These are phyloP conservation scores for Tetramorium simillimum DNA, from an alignment of 1,140 invertebrate species.

Conservation along the genomic window DNA sequence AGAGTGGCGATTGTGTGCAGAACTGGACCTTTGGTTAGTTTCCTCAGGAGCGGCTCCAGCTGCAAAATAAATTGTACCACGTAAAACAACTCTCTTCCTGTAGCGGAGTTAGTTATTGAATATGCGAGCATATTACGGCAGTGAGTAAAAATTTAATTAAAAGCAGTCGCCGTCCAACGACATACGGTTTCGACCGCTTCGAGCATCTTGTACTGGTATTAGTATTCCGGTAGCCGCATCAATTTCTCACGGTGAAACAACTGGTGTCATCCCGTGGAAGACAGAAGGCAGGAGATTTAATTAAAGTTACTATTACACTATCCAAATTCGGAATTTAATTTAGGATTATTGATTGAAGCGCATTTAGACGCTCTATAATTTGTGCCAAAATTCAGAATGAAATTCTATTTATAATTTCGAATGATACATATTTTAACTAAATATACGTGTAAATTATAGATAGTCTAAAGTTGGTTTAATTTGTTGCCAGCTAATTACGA, in stretches of 20 bases:
- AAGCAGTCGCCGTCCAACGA: neutral
- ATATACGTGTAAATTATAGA: neutral
- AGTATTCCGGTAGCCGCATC: conserved; percentile 12
- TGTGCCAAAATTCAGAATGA: neutral
- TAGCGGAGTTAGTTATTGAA: neutral
- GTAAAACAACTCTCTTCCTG: neutral
- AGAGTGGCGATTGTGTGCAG: conserved; percentile 85
- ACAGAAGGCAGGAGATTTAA: conserved; percentile 5
- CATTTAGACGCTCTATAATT: neutral
- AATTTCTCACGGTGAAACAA: conserved; percentile 17
- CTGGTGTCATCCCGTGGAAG: conserved; percentile 14
- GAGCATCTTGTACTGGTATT: conserved; percentile 9
- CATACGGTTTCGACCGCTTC: neutral
- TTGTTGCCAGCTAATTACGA: neutral
- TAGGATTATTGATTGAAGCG: neutral
- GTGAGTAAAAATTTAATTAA: conserved; percentile 47
- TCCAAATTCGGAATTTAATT: conserved; percentile 5
- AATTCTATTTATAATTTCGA: neutral
- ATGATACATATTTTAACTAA: neutral
- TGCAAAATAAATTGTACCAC: conserved; percentile 73
- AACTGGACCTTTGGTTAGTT: conserved; percentile 84
- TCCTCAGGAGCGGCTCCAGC: conserved; percentile 85
- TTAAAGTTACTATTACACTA: conserved; percentile 18
- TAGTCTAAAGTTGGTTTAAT: neutral
- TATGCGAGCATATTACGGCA: neutral